A percentile compares a stretch with the other conserved stretches of the same genome.
Conservation (phyloP, 1,140 invertebrate genomes). For the Paracyclopina nana region DNA sequence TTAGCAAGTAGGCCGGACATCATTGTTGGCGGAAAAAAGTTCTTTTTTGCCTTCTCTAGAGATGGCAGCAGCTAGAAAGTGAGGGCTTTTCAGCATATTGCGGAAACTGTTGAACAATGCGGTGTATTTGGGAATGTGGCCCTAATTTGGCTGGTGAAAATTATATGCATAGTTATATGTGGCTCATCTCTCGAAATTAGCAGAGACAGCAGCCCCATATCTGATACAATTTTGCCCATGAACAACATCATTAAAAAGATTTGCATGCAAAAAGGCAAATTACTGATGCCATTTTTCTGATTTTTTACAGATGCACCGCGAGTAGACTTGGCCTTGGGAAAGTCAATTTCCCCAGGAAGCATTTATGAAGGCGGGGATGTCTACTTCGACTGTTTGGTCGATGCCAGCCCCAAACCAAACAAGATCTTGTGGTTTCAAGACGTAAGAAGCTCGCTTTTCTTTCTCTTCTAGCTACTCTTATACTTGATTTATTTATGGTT, state of each 20-base stretch:
- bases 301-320: constrained; percentile 14
- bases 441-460: constrained; percentile 12
- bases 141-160: too few relatives aligned
- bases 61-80: too few relatives aligned
- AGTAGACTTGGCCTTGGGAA: constrained; percentile 11
- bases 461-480: too few relatives aligned
- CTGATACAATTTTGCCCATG: neutral
- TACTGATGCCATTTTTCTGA: neutral
- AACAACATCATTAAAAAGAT: neutral
- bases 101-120: too few relatives aligned
- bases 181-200: too few relatives aligned
- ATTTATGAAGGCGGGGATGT: constrained; percentile 21
- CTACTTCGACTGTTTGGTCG: constrained; percentile 19
- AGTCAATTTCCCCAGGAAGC: constrained; percentile 5
- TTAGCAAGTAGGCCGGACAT: too few relatives aligned
- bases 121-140: too few relatives aligned
- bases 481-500: too few relatives aligned
- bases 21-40: too few relatives aligned
- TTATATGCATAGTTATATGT: too few relatives aligned
- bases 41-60: too few relatives aligned
- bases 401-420: constrained; percentile 15
- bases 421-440: constrained; percentile 19
- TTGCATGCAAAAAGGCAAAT: neutral
- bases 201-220: neutral
- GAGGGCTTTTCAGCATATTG: too few relatives aligned